phyloP scores from a whole-genome alignment of 2,797 vertebrate genomes.

The Loriculus beryllinus region DNA sequence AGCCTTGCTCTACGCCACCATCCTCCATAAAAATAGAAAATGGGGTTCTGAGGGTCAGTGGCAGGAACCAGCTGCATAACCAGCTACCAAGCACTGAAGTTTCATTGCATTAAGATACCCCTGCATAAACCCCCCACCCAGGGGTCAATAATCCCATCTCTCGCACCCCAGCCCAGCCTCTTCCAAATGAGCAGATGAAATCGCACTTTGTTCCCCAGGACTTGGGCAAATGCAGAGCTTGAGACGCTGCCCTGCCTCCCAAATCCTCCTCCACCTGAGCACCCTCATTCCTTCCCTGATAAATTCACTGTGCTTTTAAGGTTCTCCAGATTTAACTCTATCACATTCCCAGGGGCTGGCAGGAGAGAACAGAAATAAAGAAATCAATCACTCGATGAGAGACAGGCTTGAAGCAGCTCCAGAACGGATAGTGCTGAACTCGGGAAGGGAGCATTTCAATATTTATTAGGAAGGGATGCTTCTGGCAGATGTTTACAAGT shows the following conservation, averaged over 20 bases:
- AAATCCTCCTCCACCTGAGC: neutral
- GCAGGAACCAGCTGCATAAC: neutral
- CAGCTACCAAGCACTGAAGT: neutral
- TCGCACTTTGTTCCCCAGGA: neutral
- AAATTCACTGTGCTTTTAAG: neutral
- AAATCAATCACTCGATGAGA: neutral
- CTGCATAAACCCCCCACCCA: no score
- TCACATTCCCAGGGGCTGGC: neutral
- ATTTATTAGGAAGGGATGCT: neutral
- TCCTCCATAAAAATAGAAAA: neutral
- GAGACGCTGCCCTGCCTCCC: neutral
- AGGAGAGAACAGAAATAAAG: neutral
- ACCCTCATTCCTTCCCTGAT: neutral
- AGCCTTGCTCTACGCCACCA: accelerated
- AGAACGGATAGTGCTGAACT: neutral
- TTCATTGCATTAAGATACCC: neutral
- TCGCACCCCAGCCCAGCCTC: neutral
- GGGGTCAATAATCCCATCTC: neutral
- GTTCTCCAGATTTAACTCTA: neutral
- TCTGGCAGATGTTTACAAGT: neutral
- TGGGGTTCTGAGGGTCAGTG: neutral
- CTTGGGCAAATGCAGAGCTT: no score
- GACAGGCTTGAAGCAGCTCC: neutral
- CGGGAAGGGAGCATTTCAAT: neutral
- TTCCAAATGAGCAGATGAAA: neutral